Percentiles rank a stretch among this genome's conserved stretches.
phyloP scores from a whole-genome alignment of 2,113 vertebrate genomes.

The Oceanites oceanicus region DNA sequence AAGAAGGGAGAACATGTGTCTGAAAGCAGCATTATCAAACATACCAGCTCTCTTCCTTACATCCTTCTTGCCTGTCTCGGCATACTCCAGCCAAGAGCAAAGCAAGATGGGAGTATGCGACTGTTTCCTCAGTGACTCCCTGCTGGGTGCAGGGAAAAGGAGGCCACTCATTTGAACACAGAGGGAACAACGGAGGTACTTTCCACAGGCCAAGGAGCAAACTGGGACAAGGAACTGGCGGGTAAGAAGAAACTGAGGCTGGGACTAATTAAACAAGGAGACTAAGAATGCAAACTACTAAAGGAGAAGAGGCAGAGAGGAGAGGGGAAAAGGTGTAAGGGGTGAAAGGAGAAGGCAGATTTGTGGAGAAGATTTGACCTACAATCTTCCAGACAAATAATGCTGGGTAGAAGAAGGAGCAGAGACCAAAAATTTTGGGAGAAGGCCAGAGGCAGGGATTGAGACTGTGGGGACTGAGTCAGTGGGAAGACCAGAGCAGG shows the following conservation, averaged over 20 bases:
- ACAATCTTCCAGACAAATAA: not conserved
- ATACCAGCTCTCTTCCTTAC: not conserved
- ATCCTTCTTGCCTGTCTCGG: not conserved
- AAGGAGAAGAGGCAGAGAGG: not conserved
- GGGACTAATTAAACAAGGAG: not conserved
- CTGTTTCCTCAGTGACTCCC: not conserved
- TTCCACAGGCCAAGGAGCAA: not conserved
- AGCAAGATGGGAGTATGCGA: not conserved
- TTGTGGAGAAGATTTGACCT: not conserved
- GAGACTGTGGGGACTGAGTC: not conserved
- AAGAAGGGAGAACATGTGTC: not conserved
- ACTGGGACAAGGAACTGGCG: not conserved
- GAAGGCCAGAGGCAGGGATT: not conserved
- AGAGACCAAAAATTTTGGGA: not conserved
- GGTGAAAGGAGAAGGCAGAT: not conserved
- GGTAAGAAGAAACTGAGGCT: not conserved
- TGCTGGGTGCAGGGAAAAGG: not conserved
- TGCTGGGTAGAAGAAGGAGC: not conserved
- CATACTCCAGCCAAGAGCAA: not conserved
- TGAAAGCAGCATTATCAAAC: not conserved
- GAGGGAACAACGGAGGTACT: not conserved
- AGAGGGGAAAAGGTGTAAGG: not conserved
- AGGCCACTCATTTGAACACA: rapidly evolving
- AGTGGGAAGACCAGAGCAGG: not conserved
- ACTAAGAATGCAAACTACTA: not conserved